Evolutionary conservation across 2,797 vertebrate species (phyloP), one percentile per base, ranked within the genome.

Genomic region (Crotalus adamanteus): DNA sequence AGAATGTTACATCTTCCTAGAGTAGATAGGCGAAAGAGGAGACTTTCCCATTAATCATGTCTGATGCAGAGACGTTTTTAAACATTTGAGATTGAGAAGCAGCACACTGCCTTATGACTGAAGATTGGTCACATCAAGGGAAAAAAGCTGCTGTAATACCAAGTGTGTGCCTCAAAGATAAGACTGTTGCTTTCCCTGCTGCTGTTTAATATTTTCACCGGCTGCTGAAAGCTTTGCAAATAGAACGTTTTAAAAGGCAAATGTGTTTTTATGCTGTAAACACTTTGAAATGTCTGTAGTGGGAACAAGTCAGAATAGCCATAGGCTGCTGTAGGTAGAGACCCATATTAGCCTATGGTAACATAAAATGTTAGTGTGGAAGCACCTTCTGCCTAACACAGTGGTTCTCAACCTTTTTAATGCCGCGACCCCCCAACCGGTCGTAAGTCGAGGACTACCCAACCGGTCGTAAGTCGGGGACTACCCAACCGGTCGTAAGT

Each of bases 171-270:
- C 93, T 93, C 53, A 57, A 94, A 94, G 73, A 88, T 78, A 93
- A 94, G 59, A 18, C 53, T 55, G 55, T 93, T 51, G 14, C 18
- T 57, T 78, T 89, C 25, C 73, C 88, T 93, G 86, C 57, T 94
- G 91, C 89, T 92, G 31, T 86, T 96, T 92, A 65, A 26, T 20
- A 53, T 90, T 86, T 25, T 61, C 94, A 78, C 87, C 88, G 93
- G 92, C 28, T 85, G 85, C 87, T 86, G 89, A 47, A 92, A 94
- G 57, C 69, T 87, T 2, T 90, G 92, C 95, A 59, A 94, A 92
- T 51, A 87, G 51, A 91, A 69, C 31, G 56, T 2, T 63, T 78
- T 31, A 22, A 25, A 90, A 57, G 51, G 12, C 51, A n/a, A 92
- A 83, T 26, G 60, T 26, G 56, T 2, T 0, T 87, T 91, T 93